Evolutionary conservation across 2,888 invertebrate genomes (phyloP), one percentile per base, ranked within the genome.

Genomic region (Drosophila barbarae): DNA sequence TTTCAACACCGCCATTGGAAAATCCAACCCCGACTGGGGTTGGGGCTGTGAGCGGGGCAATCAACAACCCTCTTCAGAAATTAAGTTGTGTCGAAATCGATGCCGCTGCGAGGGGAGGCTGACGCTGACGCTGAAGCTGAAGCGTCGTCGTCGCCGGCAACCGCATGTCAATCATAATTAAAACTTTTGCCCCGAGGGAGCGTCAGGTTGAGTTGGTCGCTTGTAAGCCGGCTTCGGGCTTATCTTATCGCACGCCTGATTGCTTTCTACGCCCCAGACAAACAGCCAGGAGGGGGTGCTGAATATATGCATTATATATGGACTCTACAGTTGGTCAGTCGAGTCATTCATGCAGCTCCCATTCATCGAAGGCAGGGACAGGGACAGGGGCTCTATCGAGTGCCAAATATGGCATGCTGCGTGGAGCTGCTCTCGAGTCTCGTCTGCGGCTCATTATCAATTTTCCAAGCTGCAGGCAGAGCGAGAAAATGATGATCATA

Each of bases 151-250:
- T 58, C 53, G 53, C 39, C 52, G 73, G 39, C 74, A 68, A 79
- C 81, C 81, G 81, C 84, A 81, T 81, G 81, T 81, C 81, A 81
- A 81, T 81, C 81, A 81, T 81, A 81, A 81, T 81, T 81, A 81
- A 81, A 79, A 81, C 63, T 81, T 83, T 71, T 50, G 56, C 57
- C 50, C 28, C 32, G 52, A 35, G 38, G 44, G 41, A 54, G 44
- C 32, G 41, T 21, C 4, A 35, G 57, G 46, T 51, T 57, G 56
- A 32, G 56, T 59, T 35, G 35, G 49, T 34, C 30, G 41, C 15
- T 41, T 46, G 50, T 55, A 35, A 55, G 52, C 46, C 12, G 39
- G 59, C 52, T 77, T 65, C 51, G 46, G 71, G 65, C 76, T 74
- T 80, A 79, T 83, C 79, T 79, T 80, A 83, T 83, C 76, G 74